Evolutionary conservation across 2,113 vertebrate species (phyloP).

Genomic region (Mus pahari): DNA sequence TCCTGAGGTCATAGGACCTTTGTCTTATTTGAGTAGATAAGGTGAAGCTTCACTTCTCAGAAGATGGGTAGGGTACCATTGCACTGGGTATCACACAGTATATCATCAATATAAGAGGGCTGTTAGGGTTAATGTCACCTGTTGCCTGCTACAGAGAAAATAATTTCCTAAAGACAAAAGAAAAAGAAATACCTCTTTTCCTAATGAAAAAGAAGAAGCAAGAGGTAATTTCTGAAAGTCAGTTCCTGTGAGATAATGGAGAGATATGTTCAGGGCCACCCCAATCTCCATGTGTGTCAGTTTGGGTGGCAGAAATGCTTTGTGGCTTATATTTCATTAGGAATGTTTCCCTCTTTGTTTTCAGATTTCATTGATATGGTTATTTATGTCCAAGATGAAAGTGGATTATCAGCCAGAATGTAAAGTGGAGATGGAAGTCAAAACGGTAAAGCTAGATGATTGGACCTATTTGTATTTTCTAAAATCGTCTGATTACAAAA

Average conservation of each 20-base stretch:
- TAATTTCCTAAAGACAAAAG: background rate
- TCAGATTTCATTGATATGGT: conserved; percentile 20
- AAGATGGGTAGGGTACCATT: background rate
- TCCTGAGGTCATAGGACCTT: background rate
- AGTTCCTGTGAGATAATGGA: background rate
- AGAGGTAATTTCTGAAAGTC: background rate
- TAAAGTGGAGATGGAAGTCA: background rate
- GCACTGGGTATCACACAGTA: background rate
- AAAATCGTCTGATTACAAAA: background rate
- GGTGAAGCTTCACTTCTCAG: background rate
- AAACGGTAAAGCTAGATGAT: background rate
- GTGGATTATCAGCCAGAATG: background rate
- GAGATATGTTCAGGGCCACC: background rate
- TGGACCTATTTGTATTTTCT: background rate
- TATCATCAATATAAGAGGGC: background rate
- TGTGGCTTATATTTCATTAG: background rate
- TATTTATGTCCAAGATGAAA: conserved; percentile 14
- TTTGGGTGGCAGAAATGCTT: background rate
- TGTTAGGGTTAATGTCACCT: background rate
- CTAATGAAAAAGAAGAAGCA: background rate
- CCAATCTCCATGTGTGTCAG: background rate
- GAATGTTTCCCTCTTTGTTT: background rate
- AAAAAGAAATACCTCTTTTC: background rate
- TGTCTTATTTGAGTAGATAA: conserved; percentile 7
- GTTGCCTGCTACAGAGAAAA: background rate